These are phyloP conservation scores for Lampropteryx suffumata DNA, from an alignment of 2,888 invertebrate species.

Conservation along the genomic window DNA sequence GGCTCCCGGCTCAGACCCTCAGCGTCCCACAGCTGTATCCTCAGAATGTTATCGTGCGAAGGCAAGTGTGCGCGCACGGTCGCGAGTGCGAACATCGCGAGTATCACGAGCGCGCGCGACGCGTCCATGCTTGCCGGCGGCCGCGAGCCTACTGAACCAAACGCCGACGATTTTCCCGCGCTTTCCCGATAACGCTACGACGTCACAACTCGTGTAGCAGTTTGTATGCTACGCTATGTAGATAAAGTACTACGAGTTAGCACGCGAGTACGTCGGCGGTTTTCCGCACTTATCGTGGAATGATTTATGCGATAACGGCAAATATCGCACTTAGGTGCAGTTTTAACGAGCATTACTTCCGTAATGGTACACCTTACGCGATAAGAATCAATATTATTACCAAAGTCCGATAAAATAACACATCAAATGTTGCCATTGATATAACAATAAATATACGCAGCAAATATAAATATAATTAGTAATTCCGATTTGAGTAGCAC, in stretches of 20 bases:
- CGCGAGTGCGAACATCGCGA: conserved; percentile 66
- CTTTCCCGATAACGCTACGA: conserved; percentile 75
- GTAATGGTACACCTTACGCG: conserved; percentile 24
- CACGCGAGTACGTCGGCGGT: conserved; percentile 34
- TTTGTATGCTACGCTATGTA: conserved; percentile 25
- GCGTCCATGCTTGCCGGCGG: conserved; percentile 72
- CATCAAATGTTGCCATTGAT: conserved; percentile 6
- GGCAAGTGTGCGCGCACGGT: conserved; percentile 67
- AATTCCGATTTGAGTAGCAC: conserved; percentile 17
- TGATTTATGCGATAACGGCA: conserved; percentile 61
- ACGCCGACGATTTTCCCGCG: conserved; percentile 70
- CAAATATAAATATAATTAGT: conserved; percentile 8
- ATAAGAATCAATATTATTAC: conserved; percentile 28
- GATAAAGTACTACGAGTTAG: conserved; percentile 31
- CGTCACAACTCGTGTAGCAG: conserved; percentile 23
- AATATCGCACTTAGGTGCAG: conserved; percentile 34
- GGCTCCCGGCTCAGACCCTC: conserved; percentile 72
- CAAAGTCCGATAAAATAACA: conserved; percentile 3
- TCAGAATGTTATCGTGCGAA: conserved; percentile 75
- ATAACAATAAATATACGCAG: conserved; percentile 2
- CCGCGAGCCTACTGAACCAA: conserved; percentile 73
- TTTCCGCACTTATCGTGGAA: conserved; percentile 55
- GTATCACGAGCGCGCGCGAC: conserved; percentile 61
- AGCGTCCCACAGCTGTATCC: conserved; percentile 77
- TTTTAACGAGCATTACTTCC: conserved; percentile 35